These are phyloP conservation scores for Oxytorus armatus DNA, from an alignment of 2,888 invertebrate species.

Conservation along the genomic window DNA sequence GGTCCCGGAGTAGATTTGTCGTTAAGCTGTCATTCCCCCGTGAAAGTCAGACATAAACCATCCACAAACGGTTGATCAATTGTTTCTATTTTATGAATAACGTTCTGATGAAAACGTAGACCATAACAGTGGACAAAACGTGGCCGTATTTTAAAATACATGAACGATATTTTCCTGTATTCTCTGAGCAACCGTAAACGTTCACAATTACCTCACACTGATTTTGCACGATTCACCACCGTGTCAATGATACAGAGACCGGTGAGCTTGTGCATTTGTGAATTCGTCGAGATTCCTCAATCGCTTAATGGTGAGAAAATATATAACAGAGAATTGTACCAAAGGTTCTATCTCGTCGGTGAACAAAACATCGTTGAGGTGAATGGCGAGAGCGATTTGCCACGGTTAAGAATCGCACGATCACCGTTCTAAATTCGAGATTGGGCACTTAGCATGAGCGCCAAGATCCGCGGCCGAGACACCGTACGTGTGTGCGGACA, in stretches of 20 bases:
- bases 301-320: slow-evolving; percentile 48
- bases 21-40: too few species aligned
- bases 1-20: too few species aligned
- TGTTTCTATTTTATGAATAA: too few species aligned
- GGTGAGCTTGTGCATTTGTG: neutral
- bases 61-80: too few species aligned
- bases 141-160: too few species aligned
- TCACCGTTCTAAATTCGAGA: slow-evolving; percentile 76
- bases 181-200: neutral
- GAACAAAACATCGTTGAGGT: slow-evolving; percentile 56
- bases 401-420: slow-evolving; percentile 68
- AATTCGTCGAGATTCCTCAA: slow-evolving; percentile 19
- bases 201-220: neutral
- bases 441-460: slow-evolving; percentile 72
- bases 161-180: too few species aligned
- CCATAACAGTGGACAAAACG: too few species aligned
- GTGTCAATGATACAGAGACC: slow-evolving; percentile 10
- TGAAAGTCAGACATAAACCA: too few species aligned
- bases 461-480: slow-evolving; percentile 53
- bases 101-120: too few species aligned
- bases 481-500: slow-evolving; percentile 9
- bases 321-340: slow-evolving; percentile 41
- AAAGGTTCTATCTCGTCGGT: slow-evolving; percentile 9
- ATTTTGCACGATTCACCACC: neutral
- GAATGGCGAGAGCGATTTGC: slow-evolving; percentile 70